A percentile compares a stretch with the other conserved stretches of the same genome.
phyloP scores from a whole-genome alignment of 2,888 invertebrate species.

The Drosophila greeni region DNA sequence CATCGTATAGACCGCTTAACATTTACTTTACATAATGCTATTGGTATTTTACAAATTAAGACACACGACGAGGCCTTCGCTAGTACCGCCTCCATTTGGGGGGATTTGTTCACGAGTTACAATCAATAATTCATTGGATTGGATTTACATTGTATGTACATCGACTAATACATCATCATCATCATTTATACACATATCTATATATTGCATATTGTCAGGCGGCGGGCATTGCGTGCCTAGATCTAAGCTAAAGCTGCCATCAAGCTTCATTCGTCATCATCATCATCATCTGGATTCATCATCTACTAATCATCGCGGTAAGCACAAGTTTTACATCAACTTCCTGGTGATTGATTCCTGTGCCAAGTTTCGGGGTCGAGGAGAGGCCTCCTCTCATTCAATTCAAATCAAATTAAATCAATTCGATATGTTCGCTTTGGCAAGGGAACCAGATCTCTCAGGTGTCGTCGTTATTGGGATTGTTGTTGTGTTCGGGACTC shows the following conservation, averaged over 20 bases:
- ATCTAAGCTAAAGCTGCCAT: slow-evolving; percentile 52
- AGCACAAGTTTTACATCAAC: slow-evolving; percentile 66
- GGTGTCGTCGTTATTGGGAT: slow-evolving; percentile 65
- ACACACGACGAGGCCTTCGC: slow-evolving; percentile 20
- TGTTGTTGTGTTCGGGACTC: slow-evolving; percentile 58
- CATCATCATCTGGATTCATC: slow-evolving; percentile 8
- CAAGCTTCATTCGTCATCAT: slow-evolving; percentile 42
- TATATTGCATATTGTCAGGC: slow-evolving; percentile 48
- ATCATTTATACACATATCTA: slow-evolving; percentile 31
- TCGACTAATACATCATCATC: slow-evolving; percentile 38
- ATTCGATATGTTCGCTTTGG: slow-evolving; percentile 31
- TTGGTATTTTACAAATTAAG: slow-evolving; percentile 33
- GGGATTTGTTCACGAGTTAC: slow-evolving; percentile 30
- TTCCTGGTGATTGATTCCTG: slow-evolving; percentile 52
- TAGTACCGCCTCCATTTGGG: slow-evolving; percentile 9
- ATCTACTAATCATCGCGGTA: slow-evolving; percentile 38
- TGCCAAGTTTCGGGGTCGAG: slow-evolving; percentile 47
- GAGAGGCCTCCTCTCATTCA: slow-evolving; percentile 1
- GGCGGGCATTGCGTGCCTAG: slow-evolving; percentile 49
- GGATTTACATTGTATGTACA: slow-evolving; percentile 41
- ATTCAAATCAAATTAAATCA: slow-evolving; percentile 8
- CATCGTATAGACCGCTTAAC: slow-evolving; percentile 47
- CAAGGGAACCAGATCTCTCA: slow-evolving; percentile 60
- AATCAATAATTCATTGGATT: slow-evolving; percentile 38
- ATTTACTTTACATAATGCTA: slow-evolving; percentile 52